Evolutionary conservation across 1,140 invertebrate genomes (phyloP).

Genomic region (Teleogryllus occipitalis): DNA sequence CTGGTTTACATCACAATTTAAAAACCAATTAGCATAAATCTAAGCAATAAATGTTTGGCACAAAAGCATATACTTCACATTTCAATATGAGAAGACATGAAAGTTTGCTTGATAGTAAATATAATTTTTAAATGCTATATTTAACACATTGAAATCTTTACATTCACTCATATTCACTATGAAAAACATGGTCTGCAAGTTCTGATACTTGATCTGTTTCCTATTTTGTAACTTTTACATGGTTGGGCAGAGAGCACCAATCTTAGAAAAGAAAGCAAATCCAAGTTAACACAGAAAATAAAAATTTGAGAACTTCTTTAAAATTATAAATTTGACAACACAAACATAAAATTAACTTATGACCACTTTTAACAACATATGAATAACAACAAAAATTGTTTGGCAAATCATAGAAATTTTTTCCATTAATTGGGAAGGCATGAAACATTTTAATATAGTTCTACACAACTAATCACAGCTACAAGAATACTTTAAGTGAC

Average conservation of each 20-base stretch:
- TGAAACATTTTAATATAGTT: too few relatives aligned
- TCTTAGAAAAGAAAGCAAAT: not conserved
- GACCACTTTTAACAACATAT: too few relatives aligned
- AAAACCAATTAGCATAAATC: not conserved
- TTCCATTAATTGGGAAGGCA: too few relatives aligned
- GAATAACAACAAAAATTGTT: too few relatives aligned
- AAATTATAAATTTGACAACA: not conserved
- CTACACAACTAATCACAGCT: not conserved
- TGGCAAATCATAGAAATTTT: too few relatives aligned
- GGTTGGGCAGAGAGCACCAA: not conserved
- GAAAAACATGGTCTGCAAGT: too few relatives aligned
- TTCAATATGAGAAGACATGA: not conserved
- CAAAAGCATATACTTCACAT: not conserved
- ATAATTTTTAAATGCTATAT: not conserved
- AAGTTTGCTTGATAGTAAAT: not conserved
- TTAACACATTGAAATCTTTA: not conserved
- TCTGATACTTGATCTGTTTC: too few relatives aligned
- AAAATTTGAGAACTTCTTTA: not conserved
- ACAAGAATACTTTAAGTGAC: not conserved
- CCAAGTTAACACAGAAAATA: not conserved
- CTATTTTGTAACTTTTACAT: too few relatives aligned
- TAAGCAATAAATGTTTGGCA: not conserved
- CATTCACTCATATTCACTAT: not conserved
- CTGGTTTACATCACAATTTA: not conserved
- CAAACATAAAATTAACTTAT: not conserved